These are phyloP conservation scores for Mongoloraphidia duomilia DNA, from an alignment of 2,888 invertebrate genomes.

Conservation along the genomic window DNA sequence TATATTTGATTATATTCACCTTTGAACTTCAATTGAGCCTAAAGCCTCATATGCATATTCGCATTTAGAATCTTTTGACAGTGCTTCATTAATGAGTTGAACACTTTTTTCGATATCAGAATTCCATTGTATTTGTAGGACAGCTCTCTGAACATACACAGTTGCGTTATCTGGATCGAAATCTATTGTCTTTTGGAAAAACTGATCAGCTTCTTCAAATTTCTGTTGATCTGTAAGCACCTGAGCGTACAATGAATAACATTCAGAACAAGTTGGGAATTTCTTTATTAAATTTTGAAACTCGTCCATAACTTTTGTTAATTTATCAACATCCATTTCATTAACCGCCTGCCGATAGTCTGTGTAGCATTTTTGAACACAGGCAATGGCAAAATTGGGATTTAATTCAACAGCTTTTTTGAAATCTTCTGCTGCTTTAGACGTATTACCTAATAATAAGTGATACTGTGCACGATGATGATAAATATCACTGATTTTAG, in stretches of 20 bases:
- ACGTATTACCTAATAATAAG: conserved; percentile 64
- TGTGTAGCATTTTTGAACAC: conserved; percentile 81
- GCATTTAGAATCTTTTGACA: conserved; percentile 81
- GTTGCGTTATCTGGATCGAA: conserved; percentile 76
- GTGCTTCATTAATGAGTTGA: conserved; percentile 61
- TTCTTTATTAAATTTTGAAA: conserved; percentile 64
- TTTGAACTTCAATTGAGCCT: conserved; percentile 88
- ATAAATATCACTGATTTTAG: conserved; percentile 69
- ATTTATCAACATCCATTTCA: conserved; percentile 41
- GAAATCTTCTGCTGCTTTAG: conserved; percentile 71
- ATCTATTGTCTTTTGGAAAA: conserved; percentile 66
- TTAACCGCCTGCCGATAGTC: conserved; percentile 61
- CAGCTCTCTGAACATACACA: conserved; percentile 73
- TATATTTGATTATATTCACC: conserved; percentile 33
- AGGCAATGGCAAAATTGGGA: conserved; percentile 72
- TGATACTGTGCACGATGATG: conserved; percentile 86
- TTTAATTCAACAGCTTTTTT: conserved; percentile 67
- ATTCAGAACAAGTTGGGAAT: conserved; percentile 76
- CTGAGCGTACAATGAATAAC: conserved; percentile 80
- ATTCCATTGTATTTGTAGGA: conserved; percentile 71
- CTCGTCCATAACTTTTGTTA: conserved; percentile 50
- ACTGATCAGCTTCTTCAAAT: conserved; percentile 67
- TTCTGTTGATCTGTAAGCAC: conserved; percentile 75
- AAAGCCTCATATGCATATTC: conserved; percentile 91
- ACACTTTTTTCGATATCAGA: conserved; percentile 69